Percentiles rank a stretch among this genome's conserved stretches.
Conservation (phyloP, 2,797 vertebrate species). For the Furcifer pardalis region DNA sequence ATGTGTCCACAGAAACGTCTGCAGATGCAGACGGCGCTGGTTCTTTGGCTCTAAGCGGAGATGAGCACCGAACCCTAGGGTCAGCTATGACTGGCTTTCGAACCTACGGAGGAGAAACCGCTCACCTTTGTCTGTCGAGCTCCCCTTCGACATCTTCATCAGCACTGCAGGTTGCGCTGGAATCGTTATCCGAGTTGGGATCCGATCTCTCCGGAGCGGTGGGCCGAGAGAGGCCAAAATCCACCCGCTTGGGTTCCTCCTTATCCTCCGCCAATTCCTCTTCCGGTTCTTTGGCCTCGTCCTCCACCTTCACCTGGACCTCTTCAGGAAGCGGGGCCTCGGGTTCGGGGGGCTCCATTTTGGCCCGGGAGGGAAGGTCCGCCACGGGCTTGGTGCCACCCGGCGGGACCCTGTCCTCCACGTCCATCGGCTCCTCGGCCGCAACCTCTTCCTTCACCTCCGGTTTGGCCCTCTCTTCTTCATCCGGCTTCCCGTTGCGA, state of each 20-base stretch:
- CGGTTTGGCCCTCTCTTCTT: conserved; percentile 78
- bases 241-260: conserved; percentile 78
- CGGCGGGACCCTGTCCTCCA: conserved; percentile 77
- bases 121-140: conserved; percentile 89
- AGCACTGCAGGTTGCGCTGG: conserved; percentile 98
- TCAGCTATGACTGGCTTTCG: too few relatives aligned
- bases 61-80: too few relatives aligned
- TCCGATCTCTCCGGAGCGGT: conserved; percentile 76
- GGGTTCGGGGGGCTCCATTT: conserved; percentile 87
- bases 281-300: conserved; percentile 87
- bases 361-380: conserved; percentile 82
- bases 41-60: too few relatives aligned
- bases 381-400: conserved; percentile 75
- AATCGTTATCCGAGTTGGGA: conserved; percentile 93
- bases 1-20: too few relatives aligned
- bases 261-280: conserved; percentile 81
- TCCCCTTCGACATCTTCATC: conserved; percentile 96
- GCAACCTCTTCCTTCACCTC: conserved; percentile 86
- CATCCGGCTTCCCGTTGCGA: conserved; percentile 76
- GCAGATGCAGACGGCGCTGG: too few relatives aligned
- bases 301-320: conserved; percentile 88
- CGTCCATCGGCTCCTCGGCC: conserved; percentile 79
- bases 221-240: conserved; percentile 65
- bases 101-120: not conserved
- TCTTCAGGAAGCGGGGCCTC: conserved; percentile 82